Base-by-base conservation (phyloP, 2,797 vertebrate species). In the Yasuhikotakia modesta region DNA sequence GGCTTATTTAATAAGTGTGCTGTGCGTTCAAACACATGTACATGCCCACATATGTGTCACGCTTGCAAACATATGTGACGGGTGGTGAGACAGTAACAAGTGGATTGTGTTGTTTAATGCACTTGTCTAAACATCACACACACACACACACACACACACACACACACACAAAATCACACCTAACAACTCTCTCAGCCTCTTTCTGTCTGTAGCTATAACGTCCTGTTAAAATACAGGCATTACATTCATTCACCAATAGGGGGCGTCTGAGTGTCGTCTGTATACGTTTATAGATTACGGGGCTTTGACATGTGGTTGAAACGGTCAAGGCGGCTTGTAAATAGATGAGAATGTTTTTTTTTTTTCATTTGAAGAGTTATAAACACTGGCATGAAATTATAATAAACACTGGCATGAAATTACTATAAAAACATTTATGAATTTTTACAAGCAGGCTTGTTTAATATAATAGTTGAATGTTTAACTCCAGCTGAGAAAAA, bases 1-100 rank as follows among this genome's bases (percentile, higher is more conserved):
- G n/a, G 3, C 87, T 87, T 79, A 89, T 92, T 91, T 90, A 90
- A 90, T 89, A 90, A 89, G 80, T 84, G 85, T 71, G 78, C 83
- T 30, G 83, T 61, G 77, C 12, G 19, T 70, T 73, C 84, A 84
- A 74, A 78, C 48, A 84, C 76, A 82, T 30, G 46, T 48, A 78
- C 76, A 83, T 78, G 60, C 76, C 75, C 17, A 39, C 46, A 32
- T 24, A 52, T 50, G 16, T 58, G 50, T 5, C 35, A 39, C 35
- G 35, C 39, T 5, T 16, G 7, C 55, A 64, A 19, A 72, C 22
- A 19, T 53, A 27, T 0, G 7, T 17, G 67, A 32, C 22, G 52
- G 64, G 63, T 76, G 64, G 35, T 39, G 22, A 27, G 67, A 60
- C 70, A 24, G 2, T 30, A 30, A 73, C n/a, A n/a, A n/a, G 22